Percentiles rank a stretch among this genome's conserved stretches.
Evolutionary conservation across 1,140 invertebrate species (phyloP).

Genomic region (Cyrtorhinus lividipennis): DNA sequence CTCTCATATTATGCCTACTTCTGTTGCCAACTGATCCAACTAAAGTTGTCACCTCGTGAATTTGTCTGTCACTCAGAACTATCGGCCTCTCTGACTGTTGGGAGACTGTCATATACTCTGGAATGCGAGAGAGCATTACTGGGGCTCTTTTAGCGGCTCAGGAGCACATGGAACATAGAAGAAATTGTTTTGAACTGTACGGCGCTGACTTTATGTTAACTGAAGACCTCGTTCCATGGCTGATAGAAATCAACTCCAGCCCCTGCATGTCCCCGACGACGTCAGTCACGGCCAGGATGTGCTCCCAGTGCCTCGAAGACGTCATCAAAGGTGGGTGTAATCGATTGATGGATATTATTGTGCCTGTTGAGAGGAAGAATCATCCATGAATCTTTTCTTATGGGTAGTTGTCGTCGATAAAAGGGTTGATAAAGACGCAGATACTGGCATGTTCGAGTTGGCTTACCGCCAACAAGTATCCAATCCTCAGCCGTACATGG

Average conservation of each 20-base stretch:
- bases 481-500: slow-evolving; percentile 67
- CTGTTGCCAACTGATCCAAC: too few species aligned
- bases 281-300: slow-evolving; percentile 71
- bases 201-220: slow-evolving; percentile 86
- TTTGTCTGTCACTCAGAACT: slow-evolving; percentile 31
- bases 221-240: slow-evolving; percentile 75
- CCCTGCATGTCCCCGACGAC: slow-evolving; percentile 80
- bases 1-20: too few species aligned
- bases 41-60: too few species aligned
- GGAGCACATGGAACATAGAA: slow-evolving; percentile 66
- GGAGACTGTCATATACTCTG: slow-evolving; percentile 69
- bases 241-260: slow-evolving; percentile 90
- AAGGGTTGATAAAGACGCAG: slow-evolving; percentile 54
- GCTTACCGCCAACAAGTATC: slow-evolving; percentile 60
- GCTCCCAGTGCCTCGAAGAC: slow-evolving; percentile 75
- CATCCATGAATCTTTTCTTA: background rate
- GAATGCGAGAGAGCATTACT: slow-evolving; percentile 74
- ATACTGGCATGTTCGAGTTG: slow-evolving; percentile 75
- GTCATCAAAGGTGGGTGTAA: slow-evolving; percentile 67
- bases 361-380: background rate
- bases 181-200: slow-evolving; percentile 82
- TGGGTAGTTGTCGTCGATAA: slow-evolving; percentile 70
- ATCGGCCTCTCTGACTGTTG: slow-evolving; percentile 55
- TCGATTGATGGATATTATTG: too few species aligned
- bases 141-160: slow-evolving; percentile 75